Base-by-base conservation (phyloP, 2,888 invertebrate genomes). In the Hyalella azteca region DNA sequence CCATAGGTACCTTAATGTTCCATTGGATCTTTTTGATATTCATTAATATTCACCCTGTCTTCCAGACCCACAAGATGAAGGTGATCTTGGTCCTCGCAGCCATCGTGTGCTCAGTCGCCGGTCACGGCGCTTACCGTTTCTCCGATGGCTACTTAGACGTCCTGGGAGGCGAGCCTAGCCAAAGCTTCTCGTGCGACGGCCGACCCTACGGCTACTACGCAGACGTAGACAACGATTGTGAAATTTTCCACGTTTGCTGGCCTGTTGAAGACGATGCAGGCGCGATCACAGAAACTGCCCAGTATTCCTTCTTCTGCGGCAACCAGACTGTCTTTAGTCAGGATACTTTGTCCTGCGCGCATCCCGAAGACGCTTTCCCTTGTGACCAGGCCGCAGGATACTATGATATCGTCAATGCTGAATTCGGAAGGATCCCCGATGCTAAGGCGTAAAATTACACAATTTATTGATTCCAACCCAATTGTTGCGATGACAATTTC, bases 291-390 rank as follows among this genome's bases (percentile, higher is more conserved):
- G 82, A 77, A 66, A 83, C 73, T 15, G 83, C 81, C 11, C 85
- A 85, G 50, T 85, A 75, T 82, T 85, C 85, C 82, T 86, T 86
- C 85, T 81, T 86, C 81, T 86, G 86, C 76, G 85, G 85, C 45
- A 86, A 86, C 81, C 85, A 85, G 79, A 86, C 86, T 29, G 81
- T 86, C 48, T 86, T 86, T 83, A 85, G 82, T 79, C 86, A 86
- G 79, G 84, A 85, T 39, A 79, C 85, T 48, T 79, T 86, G 79
- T 85, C 85, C 45, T 86, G 86, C 82, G 66, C 82, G 26, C 84
- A 83, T 48, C 82, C 81, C 2, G 80, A 85, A 29, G 83, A 85
- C 40, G 82, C 86, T 39, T 78, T 84, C 78, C 85, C 85, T 75
- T 86, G 86, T 78, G 78, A 78, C n/a, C 76, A 85, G 49, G 84